Evolutionary conservation across 2,113 vertebrate genomes (phyloP), one percentile per base, ranked within the genome.

Genomic region (Chunga burmeisteri): DNA sequence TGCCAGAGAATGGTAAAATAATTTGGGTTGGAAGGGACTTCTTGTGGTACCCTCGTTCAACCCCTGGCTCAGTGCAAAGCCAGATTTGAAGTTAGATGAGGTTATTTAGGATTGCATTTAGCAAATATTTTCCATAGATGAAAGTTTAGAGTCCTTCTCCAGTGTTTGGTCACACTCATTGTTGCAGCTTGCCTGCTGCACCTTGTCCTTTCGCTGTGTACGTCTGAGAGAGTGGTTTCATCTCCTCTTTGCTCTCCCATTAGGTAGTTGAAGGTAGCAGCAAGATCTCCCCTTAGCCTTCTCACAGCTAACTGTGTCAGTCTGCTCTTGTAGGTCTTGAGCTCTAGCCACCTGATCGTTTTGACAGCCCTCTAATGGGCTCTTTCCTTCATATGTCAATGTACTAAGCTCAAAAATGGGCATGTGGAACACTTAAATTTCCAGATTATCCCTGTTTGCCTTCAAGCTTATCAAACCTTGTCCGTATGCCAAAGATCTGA

Each of bases 81-180:
- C 16, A 27, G 11, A 44, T 77, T 3, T 82, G 36, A 30, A 65
- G 58, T 40, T 40, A 68, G 32, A 8, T 47, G 49, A 82, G 40
- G 10, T 67, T 18, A 30, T 22, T 87, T 19, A 47, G 70, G 13
- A 11, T 29, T 75, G 2, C 61, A 22, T 65, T 79, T 56, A 56
- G 44, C 13, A 78, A 78, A n/a, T 66, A 27, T n/a, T 91, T 83
- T 81, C 22, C 32, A 10, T 21, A 66, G 46, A 18, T 58, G 63
- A 40, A 59, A 68, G 49, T 34, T n/a, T 5, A n/a, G 36, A 21
- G 29, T 74, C 42, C 21, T 70, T 2, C n/a, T 78, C 11, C 27
- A 25, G 0, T 27, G 17, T 56, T 74, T 72, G 49, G 52, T 52
- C 10, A 3, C 26, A 52, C 23, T 65, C 3, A 0, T 32, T 55